Percentiles rank a stretch among this genome's conserved stretches.
Conservation (phyloP, 2,888 invertebrate species). For the Dichetophora obliterata region DNA sequence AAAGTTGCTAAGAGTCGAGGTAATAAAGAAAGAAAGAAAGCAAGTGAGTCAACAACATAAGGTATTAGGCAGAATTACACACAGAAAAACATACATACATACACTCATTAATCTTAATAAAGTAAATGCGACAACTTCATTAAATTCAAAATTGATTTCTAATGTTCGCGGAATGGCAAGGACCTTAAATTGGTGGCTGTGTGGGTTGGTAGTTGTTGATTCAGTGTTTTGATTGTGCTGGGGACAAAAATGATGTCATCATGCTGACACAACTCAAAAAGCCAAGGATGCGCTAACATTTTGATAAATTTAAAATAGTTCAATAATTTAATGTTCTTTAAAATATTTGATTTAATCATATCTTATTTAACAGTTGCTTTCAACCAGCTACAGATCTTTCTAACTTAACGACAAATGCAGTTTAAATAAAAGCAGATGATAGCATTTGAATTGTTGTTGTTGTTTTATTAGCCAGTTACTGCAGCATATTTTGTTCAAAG, state of each 20-base stretch:
- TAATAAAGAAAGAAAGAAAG: background rate
- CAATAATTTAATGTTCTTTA: background rate
- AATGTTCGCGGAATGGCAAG: slow-evolving; percentile 26
- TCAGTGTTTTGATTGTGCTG: background rate
- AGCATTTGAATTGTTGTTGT: background rate
- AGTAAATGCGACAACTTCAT: slow-evolving; percentile 50
- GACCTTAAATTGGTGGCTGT: background rate
- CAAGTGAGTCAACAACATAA: background rate
- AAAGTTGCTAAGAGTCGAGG: background rate
- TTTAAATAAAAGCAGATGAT: slow-evolving; percentile 29
- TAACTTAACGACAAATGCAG: background rate
- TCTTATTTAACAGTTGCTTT: background rate
- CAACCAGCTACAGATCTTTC: background rate
- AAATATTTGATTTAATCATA: background rate
- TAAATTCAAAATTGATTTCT: slow-evolving; percentile 47
- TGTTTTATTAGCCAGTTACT: background rate
- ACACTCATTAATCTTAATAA: slow-evolving; percentile 55
- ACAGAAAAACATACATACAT: background rate
- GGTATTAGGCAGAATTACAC: background rate
- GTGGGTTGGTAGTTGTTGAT: background rate
- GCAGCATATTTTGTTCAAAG: background rate
- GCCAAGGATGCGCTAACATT: too few relatives aligned
- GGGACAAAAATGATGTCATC: background rate
- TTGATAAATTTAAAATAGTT: too few relatives aligned
- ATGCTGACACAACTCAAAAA: too few relatives aligned